phyloP scores from a whole-genome alignment of 2,113 vertebrate genomes.

The Centropus unirufus region DNA sequence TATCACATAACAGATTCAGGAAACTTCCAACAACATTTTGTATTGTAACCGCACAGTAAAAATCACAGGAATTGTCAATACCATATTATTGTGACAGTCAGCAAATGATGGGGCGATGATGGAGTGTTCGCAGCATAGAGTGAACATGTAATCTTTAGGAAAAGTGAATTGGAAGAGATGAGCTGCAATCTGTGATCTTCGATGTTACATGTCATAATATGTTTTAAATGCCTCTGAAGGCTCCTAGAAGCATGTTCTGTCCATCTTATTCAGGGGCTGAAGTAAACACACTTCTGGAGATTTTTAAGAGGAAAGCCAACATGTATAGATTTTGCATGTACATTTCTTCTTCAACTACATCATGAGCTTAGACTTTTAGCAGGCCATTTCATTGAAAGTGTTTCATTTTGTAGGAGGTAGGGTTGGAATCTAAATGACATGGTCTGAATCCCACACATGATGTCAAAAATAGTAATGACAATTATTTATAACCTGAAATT shows the following conservation, averaged over 20 bases:
- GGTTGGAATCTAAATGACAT: background rate
- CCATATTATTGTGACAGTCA: background rate
- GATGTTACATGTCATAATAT: background rate
- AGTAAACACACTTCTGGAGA: too few relatives aligned
- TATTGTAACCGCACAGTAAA: background rate
- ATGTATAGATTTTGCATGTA: background rate
- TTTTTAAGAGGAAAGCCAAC: background rate
- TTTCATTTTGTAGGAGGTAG: background rate
- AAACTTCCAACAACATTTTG: background rate
- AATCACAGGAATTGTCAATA: background rate
- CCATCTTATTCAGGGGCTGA: too few relatives aligned
- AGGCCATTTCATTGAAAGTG: background rate
- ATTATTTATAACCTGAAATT: background rate
- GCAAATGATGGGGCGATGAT: background rate
- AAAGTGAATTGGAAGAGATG: background rate
- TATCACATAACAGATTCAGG: background rate
- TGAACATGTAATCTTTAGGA: background rate
- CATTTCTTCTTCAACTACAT: background rate
- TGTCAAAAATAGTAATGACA: background rate
- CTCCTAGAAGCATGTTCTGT: too few relatives aligned
- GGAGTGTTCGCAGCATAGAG: background rate
- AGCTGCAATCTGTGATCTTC: background rate
- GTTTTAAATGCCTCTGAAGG: background rate
- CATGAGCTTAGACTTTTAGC: background rate
- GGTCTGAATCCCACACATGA: rapidly evolving